Conservation (phyloP, 2,113 vertebrate species). For the Scopus umbretta region DNA sequence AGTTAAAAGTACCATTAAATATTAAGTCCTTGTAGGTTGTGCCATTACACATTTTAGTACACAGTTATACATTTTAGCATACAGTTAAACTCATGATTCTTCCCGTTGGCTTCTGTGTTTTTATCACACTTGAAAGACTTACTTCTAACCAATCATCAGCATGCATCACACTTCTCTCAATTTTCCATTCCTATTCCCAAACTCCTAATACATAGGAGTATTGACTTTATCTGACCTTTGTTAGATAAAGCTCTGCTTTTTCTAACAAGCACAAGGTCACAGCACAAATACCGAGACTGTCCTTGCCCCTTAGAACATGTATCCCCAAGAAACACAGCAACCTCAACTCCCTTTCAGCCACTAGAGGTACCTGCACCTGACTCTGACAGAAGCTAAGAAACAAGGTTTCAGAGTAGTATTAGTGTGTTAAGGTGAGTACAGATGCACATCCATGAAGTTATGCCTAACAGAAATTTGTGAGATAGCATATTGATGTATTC, state of each 20-base stretch:
- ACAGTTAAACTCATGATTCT: not conserved
- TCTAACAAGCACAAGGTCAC: not conserved
- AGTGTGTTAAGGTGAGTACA: not conserved
- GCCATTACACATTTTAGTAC: not conserved
- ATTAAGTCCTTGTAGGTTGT: not conserved
- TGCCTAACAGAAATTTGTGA: not conserved
- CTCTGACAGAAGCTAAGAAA: not conserved
- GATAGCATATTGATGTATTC: not conserved
- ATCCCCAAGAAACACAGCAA: not conserved
- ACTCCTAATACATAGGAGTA: not conserved
- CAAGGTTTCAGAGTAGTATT: not conserved
- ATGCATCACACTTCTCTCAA: not conserved
- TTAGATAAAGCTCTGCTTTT: not conserved
- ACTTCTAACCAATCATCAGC: not conserved
- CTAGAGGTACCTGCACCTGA: not conserved
- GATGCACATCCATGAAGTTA: not conserved
- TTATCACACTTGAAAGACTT: not conserved
- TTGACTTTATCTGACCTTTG: not conserved
- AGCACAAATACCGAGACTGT: not conserved
- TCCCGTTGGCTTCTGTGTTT: not conserved
- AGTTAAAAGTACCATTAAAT: not conserved
- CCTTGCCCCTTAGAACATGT: rapidly evolving
- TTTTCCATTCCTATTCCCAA: not conserved
- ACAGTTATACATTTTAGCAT: not conserved
- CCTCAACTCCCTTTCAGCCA: not conserved